These are phyloP conservation scores for Scolopax bukidnonensis DNA, from an alignment of 2,797 vertebrate species.

Conservation along the genomic window DNA sequence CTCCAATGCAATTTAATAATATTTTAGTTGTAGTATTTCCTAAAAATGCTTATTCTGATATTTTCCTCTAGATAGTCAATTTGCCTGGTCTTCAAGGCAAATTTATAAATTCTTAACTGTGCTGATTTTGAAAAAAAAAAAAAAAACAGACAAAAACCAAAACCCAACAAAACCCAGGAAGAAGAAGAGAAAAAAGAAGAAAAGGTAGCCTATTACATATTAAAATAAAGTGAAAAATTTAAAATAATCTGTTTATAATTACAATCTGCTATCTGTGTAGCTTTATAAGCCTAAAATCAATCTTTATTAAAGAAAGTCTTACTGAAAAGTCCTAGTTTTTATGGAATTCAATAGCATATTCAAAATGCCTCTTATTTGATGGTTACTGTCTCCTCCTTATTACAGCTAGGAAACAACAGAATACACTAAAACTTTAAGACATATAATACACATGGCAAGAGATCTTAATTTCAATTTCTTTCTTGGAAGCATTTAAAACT, in stretches of 20 bases:
- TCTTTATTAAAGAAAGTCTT: not conserved
- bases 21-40: not conserved
- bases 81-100: not conserved
- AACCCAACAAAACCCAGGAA: not conserved
- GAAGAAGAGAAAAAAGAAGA: not conserved
- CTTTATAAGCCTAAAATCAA: not conserved
- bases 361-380: not conserved
- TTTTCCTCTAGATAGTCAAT: not conserved
- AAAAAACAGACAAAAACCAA: too few relatives aligned
- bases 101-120: not conserved
- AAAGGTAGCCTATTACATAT: not conserved
- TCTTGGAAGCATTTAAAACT: not conserved
- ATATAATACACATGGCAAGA: not conserved
- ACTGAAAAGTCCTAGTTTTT: not conserved
- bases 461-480: not conserved
- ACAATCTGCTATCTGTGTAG: rapidly evolving
- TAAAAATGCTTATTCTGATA: not conserved
- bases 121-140: not conserved
- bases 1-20: not conserved
- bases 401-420: not conserved
- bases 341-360: not conserved
- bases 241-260: not conserved
- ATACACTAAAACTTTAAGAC: not conserved
- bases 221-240: not conserved
- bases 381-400: not conserved